A percentile compares a stretch with the other conserved stretches of the same genome.
Conservation (phyloP, 2,113 vertebrate species). For the Pristiophorus japonicus region DNA sequence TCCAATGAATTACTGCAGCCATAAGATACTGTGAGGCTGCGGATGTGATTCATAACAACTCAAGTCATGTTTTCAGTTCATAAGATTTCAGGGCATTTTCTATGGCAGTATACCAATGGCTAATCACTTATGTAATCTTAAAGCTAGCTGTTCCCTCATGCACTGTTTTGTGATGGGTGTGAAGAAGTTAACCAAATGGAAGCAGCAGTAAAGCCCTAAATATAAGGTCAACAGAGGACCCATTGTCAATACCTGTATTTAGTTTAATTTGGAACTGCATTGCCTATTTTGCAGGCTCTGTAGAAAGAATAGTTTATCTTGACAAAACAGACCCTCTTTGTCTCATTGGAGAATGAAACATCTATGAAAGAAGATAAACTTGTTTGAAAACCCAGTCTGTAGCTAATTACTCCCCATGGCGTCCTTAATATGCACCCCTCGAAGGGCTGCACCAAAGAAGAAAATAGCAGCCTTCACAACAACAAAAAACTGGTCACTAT, state of each 20-base stretch:
- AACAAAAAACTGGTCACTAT: constrained; percentile 35
- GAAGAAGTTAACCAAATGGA: constrained; percentile 12
- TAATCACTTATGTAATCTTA: background rate
- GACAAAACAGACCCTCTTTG: constrained; percentile 36
- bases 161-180: background rate
- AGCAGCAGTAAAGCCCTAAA: background rate
- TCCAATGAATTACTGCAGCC: background rate
- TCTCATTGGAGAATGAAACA: constrained; percentile 33
- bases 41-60: background rate
- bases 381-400: constrained; percentile 31
- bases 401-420: constrained; percentile 34
- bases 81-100: background rate
- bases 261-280: constrained; percentile 19
- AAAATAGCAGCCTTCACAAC: constrained; percentile 37
- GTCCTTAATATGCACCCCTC: constrained; percentile 25
- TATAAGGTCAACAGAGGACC: constrained; percentile 9
- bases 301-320: constrained; percentile 32
- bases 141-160: background rate
- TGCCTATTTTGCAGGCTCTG: background rate
- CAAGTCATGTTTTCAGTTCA: background rate
- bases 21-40: background rate
- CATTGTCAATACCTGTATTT: constrained; percentile 32
- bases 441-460: constrained; percentile 19
- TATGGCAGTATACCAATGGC: background rate
- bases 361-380: constrained; percentile 36